Conservation (phyloP, 2,888 invertebrate genomes). For the Timandra comae region DNA sequence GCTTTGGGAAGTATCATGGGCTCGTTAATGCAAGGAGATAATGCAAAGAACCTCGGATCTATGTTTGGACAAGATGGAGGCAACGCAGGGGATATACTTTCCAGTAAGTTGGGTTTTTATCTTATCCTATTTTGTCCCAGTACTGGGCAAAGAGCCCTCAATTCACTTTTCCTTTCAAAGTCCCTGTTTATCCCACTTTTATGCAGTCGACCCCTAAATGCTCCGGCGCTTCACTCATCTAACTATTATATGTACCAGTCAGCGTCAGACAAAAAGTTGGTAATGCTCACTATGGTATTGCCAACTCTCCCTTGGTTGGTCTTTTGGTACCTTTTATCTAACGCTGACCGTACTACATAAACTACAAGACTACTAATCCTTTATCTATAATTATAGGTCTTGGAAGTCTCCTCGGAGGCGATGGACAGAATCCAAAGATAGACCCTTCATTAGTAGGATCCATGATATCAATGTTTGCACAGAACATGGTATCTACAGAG, state of each 20-base stretch:
- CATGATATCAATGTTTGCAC: conserved; percentile 66
- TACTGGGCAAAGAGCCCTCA: no score
- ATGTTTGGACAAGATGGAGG: conserved; percentile 51
- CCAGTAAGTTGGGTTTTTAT: conserved; percentile 48
- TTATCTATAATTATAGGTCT: conserved; percentile 43
- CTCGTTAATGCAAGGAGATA: conserved; percentile 81
- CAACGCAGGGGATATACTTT: conserved; percentile 64
- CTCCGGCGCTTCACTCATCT: no score
- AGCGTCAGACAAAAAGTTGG: no score
- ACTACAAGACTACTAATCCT: background rate
- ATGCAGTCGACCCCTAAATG: no score
- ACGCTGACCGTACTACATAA: no score
- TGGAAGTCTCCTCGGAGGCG: conserved; percentile 75
- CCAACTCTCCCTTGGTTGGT: no score
- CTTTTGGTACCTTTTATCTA: no score
- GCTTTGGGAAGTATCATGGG: conserved; percentile 81
- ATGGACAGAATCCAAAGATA: conserved; percentile 47
- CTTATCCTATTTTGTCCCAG: no score
- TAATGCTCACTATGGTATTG: no score
- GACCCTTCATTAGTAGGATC: conserved; percentile 72
- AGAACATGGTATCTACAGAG: conserved; percentile 46
- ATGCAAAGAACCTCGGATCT: conserved; percentile 73
- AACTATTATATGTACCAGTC: no score
- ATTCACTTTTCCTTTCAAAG: no score
- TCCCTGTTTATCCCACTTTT: no score